Conservation (phyloP, 2,113 vertebrate species). For the Acanthochromis polyacanthus region DNA sequence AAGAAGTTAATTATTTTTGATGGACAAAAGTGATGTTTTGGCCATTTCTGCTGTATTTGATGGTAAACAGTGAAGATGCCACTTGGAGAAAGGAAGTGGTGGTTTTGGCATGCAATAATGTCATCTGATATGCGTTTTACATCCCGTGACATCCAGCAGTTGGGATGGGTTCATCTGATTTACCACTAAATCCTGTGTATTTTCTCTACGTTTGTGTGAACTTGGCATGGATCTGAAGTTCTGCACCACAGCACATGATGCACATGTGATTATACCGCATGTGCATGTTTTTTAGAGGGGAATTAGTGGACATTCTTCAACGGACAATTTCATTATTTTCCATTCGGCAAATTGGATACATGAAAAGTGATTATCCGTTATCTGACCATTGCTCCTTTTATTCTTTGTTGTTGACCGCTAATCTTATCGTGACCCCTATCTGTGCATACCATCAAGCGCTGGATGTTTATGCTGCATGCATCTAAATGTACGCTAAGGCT, state of each 20-base stretch:
- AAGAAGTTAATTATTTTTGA: too few species aligned
- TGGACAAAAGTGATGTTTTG: neutral
- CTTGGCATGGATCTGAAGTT: constrained; percentile 14
- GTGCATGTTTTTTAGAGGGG: neutral
- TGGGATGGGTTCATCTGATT: neutral
- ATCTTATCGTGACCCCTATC: constrained; percentile 52
- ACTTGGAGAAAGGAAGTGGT: neutral
- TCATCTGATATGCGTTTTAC: too few species aligned
- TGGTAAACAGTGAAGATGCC: neutral
- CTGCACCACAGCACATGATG: neutral
- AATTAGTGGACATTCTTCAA: constrained; percentile 24
- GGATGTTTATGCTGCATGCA: constrained; percentile 43
- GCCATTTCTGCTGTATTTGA: neutral
- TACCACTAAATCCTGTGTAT: neutral
- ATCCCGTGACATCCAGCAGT: constrained; percentile 2
- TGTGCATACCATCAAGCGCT: constrained; percentile 24
- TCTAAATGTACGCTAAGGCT: constrained; percentile 32
- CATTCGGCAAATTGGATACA: constrained; percentile 32
- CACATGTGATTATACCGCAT: neutral
- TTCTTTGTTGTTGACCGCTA: constrained; percentile 43
- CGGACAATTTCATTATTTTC: constrained; percentile 46
- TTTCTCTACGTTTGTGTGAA: constrained; percentile 9
- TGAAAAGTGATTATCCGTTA: constrained; percentile 24
- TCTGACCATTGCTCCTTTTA: constrained; percentile 33
- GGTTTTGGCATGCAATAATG: too few species aligned